Conservation (phyloP, 2,888 invertebrate genomes). For the Peribatodes rhomboidaria region DNA sequence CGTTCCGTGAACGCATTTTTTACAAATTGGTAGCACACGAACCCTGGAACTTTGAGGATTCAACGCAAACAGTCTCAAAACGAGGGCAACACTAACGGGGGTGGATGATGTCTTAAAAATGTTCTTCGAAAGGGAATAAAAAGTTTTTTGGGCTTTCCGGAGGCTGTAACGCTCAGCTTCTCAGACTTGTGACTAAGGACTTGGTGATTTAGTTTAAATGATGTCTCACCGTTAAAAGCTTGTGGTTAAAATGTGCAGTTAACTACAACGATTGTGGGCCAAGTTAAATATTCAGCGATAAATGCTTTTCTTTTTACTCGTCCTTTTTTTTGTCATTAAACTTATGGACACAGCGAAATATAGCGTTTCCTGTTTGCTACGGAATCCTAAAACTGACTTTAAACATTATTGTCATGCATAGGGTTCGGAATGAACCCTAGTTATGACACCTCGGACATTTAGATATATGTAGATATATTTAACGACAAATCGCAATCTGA, state of each 20-base stretch:
- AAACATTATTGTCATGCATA: no score
- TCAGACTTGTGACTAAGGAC: slow-evolving; percentile 28
- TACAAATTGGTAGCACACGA: slow-evolving; percentile 26
- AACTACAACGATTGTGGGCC: slow-evolving; percentile 23
- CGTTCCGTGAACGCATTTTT: slow-evolving; percentile 27
- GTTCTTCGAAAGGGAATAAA: slow-evolving; percentile 33
- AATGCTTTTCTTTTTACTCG: not conserved
- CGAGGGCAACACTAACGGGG: slow-evolving; percentile 16
- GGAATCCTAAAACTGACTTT: no score
- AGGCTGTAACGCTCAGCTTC: slow-evolving; percentile 11
- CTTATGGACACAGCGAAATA: no score
- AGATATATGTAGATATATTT: no score
- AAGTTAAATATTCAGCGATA: slow-evolving; percentile 10
- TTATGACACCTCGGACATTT: no score
- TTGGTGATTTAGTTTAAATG: slow-evolving; percentile 25
- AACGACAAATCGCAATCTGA: no score
- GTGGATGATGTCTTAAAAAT: slow-evolving; percentile 23
- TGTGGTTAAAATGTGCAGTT: slow-evolving; percentile 28
- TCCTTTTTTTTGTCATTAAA: not conserved
- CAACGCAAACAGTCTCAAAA: slow-evolving; percentile 29
- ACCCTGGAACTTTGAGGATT: slow-evolving; percentile 10
- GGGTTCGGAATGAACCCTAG: no score
- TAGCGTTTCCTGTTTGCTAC: no score
- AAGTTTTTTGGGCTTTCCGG: slow-evolving; percentile 37
- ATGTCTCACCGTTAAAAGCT: slow-evolving; percentile 24